Evolutionary conservation across 2,888 invertebrate species (phyloP).

Genomic region (Trisateles emortualis): DNA sequence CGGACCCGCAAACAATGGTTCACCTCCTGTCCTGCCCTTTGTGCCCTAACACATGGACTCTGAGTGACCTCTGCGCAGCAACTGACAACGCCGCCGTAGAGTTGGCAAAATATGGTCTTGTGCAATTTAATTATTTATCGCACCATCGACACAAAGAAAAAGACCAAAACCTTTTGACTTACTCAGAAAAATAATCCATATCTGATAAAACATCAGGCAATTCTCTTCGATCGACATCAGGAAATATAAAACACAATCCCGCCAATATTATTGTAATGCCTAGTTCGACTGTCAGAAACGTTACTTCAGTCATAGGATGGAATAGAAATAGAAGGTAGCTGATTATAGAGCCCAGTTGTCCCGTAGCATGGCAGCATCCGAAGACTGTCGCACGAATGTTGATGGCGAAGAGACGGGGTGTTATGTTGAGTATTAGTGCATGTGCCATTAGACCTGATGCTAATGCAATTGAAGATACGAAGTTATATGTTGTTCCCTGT

Average conservation of each 20-base stretch:
- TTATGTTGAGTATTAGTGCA: slow-evolving; percentile 67
- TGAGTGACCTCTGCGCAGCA: too few relatives aligned
- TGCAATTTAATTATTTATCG: too few relatives aligned
- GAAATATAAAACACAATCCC: slow-evolving; percentile 61
- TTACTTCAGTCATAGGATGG: slow-evolving; percentile 51
- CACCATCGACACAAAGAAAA: too few relatives aligned
- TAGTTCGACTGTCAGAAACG: slow-evolving; percentile 53
- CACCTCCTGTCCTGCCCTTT: too few relatives aligned
- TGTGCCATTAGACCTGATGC: slow-evolving; percentile 65
- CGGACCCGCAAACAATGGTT: too few relatives aligned
- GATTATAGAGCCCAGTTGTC: slow-evolving; percentile 70
- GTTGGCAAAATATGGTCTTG: too few relatives aligned
- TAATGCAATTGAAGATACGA: slow-evolving; percentile 62
- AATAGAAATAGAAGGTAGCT: slow-evolving; percentile 66
- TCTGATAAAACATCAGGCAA: slow-evolving; percentile 74
- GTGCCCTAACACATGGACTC: too few relatives aligned
- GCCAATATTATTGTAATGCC: slow-evolving; percentile 53
- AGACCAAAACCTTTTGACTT: slow-evolving; percentile 30
- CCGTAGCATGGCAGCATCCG: slow-evolving; percentile 72
- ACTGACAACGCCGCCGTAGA: too few relatives aligned
- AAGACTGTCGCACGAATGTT: slow-evolving; percentile 69
- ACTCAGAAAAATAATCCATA: slow-evolving; percentile 82
- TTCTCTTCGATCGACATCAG: slow-evolving; percentile 75
- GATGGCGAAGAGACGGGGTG: slow-evolving; percentile 72
- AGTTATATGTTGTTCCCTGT: slow-evolving; percentile 55